phyloP scores from a whole-genome alignment of 2,113 vertebrate species.

The Xiphophorus couchianus region DNA sequence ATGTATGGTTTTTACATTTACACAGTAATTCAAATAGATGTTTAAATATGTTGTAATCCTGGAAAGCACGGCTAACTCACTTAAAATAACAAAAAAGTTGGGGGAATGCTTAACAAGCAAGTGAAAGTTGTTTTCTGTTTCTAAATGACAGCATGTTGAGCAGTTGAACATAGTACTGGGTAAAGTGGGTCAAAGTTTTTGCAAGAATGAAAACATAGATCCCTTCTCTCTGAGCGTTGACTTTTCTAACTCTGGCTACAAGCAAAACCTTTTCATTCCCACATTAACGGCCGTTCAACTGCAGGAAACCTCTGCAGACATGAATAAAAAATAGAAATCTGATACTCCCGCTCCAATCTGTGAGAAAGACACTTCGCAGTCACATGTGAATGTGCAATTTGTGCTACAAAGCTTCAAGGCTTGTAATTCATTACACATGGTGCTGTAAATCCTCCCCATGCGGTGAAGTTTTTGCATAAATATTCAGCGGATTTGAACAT shows the following conservation, averaged over 20 bases:
- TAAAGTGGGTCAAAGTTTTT: background rate
- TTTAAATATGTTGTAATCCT: background rate
- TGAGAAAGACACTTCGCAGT: background rate
- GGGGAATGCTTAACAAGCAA: background rate
- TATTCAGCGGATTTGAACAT: background rate
- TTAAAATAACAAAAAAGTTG: background rate
- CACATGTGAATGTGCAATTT: background rate
- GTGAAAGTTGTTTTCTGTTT: background rate
- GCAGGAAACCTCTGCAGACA: slow-evolving; percentile 27
- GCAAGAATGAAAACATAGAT: background rate
- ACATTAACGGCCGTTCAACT: background rate
- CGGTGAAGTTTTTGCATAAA: background rate
- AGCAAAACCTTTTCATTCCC: background rate
- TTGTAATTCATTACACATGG: background rate
- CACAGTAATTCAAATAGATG: background rate
- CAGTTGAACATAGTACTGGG: slow-evolving; percentile 2
- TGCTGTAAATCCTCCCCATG: background rate
- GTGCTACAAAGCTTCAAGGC: too few relatives aligned
- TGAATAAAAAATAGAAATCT: background rate
- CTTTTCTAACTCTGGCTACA: background rate
- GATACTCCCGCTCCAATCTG: background rate
- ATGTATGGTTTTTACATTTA: background rate
- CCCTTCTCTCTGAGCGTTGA: background rate
- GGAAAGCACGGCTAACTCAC: too few relatives aligned
- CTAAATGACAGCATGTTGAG: background rate